These are phyloP conservation scores for Sarcophaga carnaria DNA, from an alignment of 2,888 invertebrate species.

Conservation along the genomic window DNA sequence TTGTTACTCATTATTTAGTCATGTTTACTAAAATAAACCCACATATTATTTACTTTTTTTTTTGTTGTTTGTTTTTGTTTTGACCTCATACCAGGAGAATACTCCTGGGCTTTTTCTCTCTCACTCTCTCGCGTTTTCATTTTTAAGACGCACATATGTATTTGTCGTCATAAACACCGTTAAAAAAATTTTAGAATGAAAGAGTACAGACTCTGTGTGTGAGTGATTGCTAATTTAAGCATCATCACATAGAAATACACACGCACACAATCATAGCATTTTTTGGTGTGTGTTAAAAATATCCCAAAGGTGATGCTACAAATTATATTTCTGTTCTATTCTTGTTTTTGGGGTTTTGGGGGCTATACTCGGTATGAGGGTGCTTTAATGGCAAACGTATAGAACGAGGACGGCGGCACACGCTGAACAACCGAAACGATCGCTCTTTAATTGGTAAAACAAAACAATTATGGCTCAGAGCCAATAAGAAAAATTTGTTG, in stretches of 20 bases:
- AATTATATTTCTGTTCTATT: constrained; percentile 49
- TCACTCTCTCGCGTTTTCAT: not conserved
- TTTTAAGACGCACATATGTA: constrained; percentile 26
- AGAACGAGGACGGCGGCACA: constrained; percentile 64
- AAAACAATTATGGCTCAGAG: constrained; percentile 76
- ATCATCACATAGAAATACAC: constrained; percentile 23
- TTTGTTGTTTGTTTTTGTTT: not conserved
- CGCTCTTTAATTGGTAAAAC: constrained; percentile 77
- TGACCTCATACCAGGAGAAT: constrained; percentile 58
- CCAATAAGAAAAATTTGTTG: constrained; percentile 72
- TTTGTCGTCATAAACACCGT: constrained; percentile 43
- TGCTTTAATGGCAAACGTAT: constrained; percentile 42
- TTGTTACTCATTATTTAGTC: constrained; percentile 32
- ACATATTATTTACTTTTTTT: constrained; percentile 1
- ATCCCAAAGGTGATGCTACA: constrained; percentile 66
- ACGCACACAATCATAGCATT: not conserved
- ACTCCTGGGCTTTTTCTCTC: not conserved
- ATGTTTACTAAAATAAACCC: constrained; percentile 47
- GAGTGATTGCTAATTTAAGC: constrained; percentile 58
- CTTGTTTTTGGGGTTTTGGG: constrained; percentile 10
- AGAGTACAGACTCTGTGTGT: constrained; percentile 17
- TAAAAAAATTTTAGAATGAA: not conserved
- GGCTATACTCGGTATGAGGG: constrained; percentile 56
- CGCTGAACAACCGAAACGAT: constrained; percentile 67
- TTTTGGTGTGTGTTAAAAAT: constrained; percentile 52